Base-by-base conservation (phyloP, 2,888 invertebrate species). In the Brenthis daphne region DNA sequence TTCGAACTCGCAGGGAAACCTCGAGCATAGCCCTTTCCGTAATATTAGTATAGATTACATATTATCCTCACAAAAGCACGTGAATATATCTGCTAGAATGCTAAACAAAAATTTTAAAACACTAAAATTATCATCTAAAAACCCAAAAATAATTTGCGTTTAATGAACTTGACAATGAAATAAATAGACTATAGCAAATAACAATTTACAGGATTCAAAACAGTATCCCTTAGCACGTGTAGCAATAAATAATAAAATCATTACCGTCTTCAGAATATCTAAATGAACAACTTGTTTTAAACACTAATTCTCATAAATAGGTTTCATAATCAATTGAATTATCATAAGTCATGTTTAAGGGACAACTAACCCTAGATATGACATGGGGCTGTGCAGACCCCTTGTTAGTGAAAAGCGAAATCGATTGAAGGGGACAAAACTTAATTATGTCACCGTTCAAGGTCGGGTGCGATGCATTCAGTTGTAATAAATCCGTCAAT, bases 361-460 rank as follows among this genome's bases (percentile, higher is more conserved):
- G 63, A 65, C 58, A 57, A 72, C 61, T 74, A 84, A 85, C 85
- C 85, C 85, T 78, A 77, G 78, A 73, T 76, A 76, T 75, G 79
- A 71, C 70, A 74, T 69, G 72, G 76, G 83, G 83, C 81, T 80
- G 75, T 68, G 77, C 70, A 77, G 84, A 80, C 86, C 89, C 87
- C 79, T 72, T 78, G 81, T 80, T 85, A 83, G 82, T 84, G 84
- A 84, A 86, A 84, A 77, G 76, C 74, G 37, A 76, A 81, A 89
- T 89, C 89, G 89, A 90, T 88, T 83, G 67, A 75, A 75, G 84
- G 86, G 85, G 85, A 78, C 76, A 68, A 76, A 83, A 87, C 85
- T 83, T 85, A 87, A 90, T 90, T 88, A 87, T 84, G 85, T 82
- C 85, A 82, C 75, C 75, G 81, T 84, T 88, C 91, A 92, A 92